Conservation (phyloP, 2,888 invertebrate genomes). For the Linyphia triangularis region DNA sequence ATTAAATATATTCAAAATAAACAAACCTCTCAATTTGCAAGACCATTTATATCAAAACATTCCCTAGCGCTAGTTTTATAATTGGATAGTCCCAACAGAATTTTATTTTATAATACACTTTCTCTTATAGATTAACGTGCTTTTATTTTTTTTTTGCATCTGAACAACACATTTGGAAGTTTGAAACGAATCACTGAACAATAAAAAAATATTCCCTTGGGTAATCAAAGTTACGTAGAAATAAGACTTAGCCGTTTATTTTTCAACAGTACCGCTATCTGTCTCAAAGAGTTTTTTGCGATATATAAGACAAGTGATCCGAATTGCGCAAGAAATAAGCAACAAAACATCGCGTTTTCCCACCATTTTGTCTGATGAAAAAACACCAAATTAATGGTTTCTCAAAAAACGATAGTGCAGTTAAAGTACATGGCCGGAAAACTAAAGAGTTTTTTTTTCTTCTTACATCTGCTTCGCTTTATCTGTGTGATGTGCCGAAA, state of each 20-base stretch:
- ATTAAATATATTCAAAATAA: not conserved
- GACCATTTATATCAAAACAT: not conserved
- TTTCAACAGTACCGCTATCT: constrained; percentile 31
- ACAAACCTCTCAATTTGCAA: not conserved
- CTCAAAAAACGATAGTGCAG: not conserved
- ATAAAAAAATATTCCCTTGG: constrained; percentile 33
- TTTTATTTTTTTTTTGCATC: constrained; percentile 14
- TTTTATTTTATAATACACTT: not conserved
- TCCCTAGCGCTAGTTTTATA: not conserved
- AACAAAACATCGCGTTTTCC: constrained; percentile 20
- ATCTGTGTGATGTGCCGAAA: not conserved
- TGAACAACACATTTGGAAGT: constrained; percentile 32
- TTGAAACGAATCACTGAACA: constrained; percentile 14
- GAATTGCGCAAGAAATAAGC: not conserved
- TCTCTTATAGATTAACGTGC: constrained; percentile 20
- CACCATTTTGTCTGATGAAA: constrained; percentile 38
- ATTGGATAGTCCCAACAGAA: not conserved
- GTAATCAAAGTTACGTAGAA: constrained; percentile 46
- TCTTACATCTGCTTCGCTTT: not conserved
- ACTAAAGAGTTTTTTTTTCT: constrained; percentile 22
- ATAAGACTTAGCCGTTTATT: constrained; percentile 35
- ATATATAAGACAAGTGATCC: constrained; percentile 38
- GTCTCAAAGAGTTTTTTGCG: constrained; percentile 32
- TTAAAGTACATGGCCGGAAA: constrained; percentile 28
- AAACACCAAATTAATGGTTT: constrained; percentile 55